Evolutionary conservation across 2,888 invertebrate genomes (phyloP), one percentile per base, ranked within the genome.

Genomic region (Rosalia funebris): DNA sequence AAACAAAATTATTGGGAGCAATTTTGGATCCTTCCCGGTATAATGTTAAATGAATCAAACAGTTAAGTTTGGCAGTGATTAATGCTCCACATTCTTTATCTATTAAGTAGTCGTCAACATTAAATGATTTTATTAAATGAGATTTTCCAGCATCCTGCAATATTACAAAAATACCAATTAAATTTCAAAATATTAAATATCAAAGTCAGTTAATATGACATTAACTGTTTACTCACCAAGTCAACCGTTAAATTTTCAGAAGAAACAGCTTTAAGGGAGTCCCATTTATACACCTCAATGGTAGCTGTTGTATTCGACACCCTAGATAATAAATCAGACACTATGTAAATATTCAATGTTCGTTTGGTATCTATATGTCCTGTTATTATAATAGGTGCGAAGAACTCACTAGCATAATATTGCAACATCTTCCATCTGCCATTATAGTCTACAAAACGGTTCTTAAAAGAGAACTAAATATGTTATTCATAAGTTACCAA

Each of bases 321-420:
- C 9, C 71, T 62, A 11, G 60, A 59, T 1, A 68, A 48, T 53
- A 73, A 56, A 75, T 92, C 92, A 47, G 91, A 90, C 9, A 90
- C 83, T 0, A 89, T 77, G 47, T 87, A 89, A 9, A 91, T 81
- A 53, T 86, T 83, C 0, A 91, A 79, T 19, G 85, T 81, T 12
- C 85, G 82, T 0, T 82, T 75, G 0, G 76, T 53, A 7, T 84
- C 82, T 10, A 87, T 76, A 34, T 88, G 83, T 1, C 75, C 76
- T 2, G 86, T 89, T 12, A 92, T 85, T 14, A 92, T 83, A 15
- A 91, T 83, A 0, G 92, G 92, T 0, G 91, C 88, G 77, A 97
- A 94, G 77, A 98, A 96, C 1, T 91, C 85, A 68, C 86, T 86
- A 0, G 93, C 93, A 80, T 88, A 96, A 80, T 98, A 95, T 74